phyloP scores from a whole-genome alignment of 1,140 invertebrate genomes.

The Macrosteles quadrilineatus region DNA sequence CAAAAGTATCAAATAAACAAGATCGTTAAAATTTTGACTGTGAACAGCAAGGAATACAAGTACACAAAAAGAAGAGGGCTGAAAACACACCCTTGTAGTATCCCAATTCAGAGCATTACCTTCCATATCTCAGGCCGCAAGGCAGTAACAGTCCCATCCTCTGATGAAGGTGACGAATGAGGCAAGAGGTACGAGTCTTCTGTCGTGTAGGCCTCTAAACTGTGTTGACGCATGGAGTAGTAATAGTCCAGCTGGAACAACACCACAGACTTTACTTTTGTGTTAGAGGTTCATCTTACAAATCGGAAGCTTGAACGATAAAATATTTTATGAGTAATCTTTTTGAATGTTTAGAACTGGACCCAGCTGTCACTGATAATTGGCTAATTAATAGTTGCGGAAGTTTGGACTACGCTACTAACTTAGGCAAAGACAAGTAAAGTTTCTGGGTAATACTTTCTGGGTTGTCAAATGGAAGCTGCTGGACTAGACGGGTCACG shows the following conservation, averaged over 20 bases:
- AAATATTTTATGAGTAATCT: not conserved
- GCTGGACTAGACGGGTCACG: no score
- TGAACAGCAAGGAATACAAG: no score
- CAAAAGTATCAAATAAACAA: no score
- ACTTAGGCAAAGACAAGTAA: not conserved
- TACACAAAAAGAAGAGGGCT: no score
- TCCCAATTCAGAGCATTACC: no score
- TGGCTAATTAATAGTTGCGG: not conserved
- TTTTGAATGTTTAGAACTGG: not conserved
- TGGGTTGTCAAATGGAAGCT: no score
- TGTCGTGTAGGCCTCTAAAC: constrained; percentile 43
- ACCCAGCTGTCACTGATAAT: not conserved
- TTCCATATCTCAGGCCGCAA: constrained; percentile 74
- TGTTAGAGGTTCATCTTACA: not conserved
- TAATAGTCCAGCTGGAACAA: constrained; percentile 2
- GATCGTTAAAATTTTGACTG: no score
- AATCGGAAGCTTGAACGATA: not conserved
- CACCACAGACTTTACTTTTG: not conserved
- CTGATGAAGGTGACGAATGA: constrained; percentile 53
- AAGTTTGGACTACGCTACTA: not conserved
- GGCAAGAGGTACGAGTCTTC: constrained; percentile 44
- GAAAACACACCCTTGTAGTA: no score
- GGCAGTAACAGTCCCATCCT: constrained; percentile 59
- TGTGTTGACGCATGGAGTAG: constrained; percentile 44
- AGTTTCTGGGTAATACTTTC: no score